These are phyloP conservation scores for Trissoscelio sp. DNA, from an alignment of 2,888 invertebrate genomes.

Conservation along the genomic window DNA sequence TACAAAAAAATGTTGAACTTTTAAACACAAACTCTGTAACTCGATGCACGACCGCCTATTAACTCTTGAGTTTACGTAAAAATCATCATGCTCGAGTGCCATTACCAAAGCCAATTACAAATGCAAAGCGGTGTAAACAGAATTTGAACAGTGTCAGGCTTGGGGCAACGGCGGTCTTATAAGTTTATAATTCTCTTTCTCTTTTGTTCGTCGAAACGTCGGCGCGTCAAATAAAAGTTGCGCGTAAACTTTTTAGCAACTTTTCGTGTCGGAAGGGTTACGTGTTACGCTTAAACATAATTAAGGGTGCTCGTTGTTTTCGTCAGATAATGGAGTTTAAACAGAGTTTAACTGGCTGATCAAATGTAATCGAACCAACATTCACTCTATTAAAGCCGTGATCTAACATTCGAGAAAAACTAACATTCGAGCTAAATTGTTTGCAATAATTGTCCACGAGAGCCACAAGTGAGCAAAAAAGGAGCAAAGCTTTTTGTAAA, in stretches of 20 bases:
- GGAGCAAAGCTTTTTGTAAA: not conserved
- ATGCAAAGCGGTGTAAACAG: slow-evolving; percentile 52
- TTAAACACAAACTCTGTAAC: not conserved
- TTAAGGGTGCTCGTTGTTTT: slow-evolving; percentile 59
- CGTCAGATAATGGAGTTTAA: slow-evolving; percentile 49
- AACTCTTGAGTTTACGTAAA: slow-evolving; percentile 26
- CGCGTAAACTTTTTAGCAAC: slow-evolving; percentile 60
- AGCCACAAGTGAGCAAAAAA: not conserved
- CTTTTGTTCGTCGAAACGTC: slow-evolving; percentile 38
- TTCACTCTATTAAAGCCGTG: not conserved
- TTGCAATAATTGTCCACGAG: not conserved
- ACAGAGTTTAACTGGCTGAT: slow-evolving; percentile 46
- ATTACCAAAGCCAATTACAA: slow-evolving; percentile 44
- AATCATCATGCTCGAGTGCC: slow-evolving; percentile 23
- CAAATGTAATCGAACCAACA: slow-evolving; percentile 48
- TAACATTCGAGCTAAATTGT: not conserved
- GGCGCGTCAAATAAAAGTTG: slow-evolving; percentile 51
- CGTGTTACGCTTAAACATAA: slow-evolving; percentile 70
- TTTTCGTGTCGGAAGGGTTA: slow-evolving; percentile 64
- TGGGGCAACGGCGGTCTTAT: slow-evolving; percentile 34
- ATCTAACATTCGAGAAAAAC: not conserved
- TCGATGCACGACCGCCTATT: not conserved
- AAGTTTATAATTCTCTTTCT: slow-evolving; percentile 45
- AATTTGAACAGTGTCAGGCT: slow-evolving; percentile 35
- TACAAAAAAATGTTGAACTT: too few relatives aligned